Base-by-base conservation (phyloP, 2,797 vertebrate genomes). In the Urophycis tenuis region DNA sequence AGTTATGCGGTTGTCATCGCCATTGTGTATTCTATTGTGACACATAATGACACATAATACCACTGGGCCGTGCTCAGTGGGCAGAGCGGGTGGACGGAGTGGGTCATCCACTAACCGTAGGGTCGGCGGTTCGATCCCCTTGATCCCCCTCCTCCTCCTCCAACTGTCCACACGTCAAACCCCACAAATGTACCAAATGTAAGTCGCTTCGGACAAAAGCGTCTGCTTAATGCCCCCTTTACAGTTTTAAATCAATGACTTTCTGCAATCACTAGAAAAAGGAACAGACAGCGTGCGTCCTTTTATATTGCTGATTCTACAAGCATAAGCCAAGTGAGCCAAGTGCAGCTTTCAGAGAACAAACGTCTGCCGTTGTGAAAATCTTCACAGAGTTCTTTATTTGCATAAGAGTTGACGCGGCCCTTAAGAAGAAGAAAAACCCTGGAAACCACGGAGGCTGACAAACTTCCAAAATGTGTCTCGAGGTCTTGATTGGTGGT, bases 401-500 rank as follows among this genome's bases (percentile, higher is more conserved):
- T 74, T 31, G 14, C 72, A 72, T n/a, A 12, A 22, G 22, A 36
- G 71, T 34, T 25, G 10, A 35, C 34, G 7, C 8, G 12, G 30
- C 34, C 70, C 6, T 29, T n/a, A 36, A 36, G 36, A 71, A 71
- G n/a, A 35, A 2, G 5, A 39, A 41, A 25, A 35, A 36, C 14
- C 34, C 72, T 34, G 80, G 69, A 76, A 87, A 79, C 84, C 84
- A 82, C 75, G 76, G 81, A 81, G 76, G 22, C 77, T 53, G 75
- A 71, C 75, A 77, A 75, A 60, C 36, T 11, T 85, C 80, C 81
- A 83, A 80, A 80, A 76, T 84, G 86, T 79, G 71, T 74, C 81
- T 78, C 85, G 83, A 36, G 71, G 19, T 34, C 32, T 76, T 84
- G 84, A 79, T 80, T 82, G 77, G 74, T 86, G 83, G 89, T 90